phyloP scores from a whole-genome alignment of 92 coral and sea anemone species.

The Isaurus tuberculatus region DNA sequence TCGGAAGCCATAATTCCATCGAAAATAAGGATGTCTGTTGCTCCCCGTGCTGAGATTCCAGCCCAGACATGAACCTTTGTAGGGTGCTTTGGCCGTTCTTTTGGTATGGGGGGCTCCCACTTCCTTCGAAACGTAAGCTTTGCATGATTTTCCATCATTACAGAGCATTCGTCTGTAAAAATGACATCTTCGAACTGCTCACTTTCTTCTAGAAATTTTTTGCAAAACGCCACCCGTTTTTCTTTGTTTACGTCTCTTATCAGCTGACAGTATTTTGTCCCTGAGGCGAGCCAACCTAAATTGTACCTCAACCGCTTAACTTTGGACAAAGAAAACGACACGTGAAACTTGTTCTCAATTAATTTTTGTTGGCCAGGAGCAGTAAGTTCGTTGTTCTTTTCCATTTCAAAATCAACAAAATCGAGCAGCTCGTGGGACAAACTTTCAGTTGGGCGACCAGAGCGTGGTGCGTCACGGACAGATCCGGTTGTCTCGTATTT shows the following conservation, averaged over 20 bases:
- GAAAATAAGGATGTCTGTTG: too few relatives aligned
- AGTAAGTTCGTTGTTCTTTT: conserved; percentile 47
- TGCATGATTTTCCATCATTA: conserved; percentile 42
- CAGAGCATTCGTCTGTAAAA: conserved; percentile 38
- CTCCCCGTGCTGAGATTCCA: too few relatives aligned
- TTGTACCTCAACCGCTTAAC: conserved; percentile 32
- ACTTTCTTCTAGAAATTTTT: not conserved
- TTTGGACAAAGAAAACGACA: conserved; percentile 17
- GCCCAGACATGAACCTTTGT: too few relatives aligned
- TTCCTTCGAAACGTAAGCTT: conserved; percentile 22
- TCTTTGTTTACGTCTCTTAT: conserved; percentile 36
- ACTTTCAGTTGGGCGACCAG: conserved; percentile 29
- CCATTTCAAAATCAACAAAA: conserved; percentile 39
- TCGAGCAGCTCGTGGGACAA: conserved; percentile 18
- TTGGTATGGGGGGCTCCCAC: conserved; percentile 46
- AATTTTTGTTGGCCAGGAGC: conserved; percentile 12
- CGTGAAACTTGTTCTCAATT: conserved; percentile 13
- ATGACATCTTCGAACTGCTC: conserved; percentile 41
- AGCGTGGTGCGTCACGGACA: not conserved
- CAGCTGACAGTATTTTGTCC: conserved; percentile 62
- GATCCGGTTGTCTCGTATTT: too few relatives aligned
- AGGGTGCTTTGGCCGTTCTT: not conserved
- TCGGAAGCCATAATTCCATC: too few relatives aligned
- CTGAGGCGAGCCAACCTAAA: conserved; percentile 54
- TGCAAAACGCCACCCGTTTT: conserved; percentile 28